phyloP scores from a whole-genome alignment of 2,888 invertebrate species.

The Macrophya alboannulata region DNA sequence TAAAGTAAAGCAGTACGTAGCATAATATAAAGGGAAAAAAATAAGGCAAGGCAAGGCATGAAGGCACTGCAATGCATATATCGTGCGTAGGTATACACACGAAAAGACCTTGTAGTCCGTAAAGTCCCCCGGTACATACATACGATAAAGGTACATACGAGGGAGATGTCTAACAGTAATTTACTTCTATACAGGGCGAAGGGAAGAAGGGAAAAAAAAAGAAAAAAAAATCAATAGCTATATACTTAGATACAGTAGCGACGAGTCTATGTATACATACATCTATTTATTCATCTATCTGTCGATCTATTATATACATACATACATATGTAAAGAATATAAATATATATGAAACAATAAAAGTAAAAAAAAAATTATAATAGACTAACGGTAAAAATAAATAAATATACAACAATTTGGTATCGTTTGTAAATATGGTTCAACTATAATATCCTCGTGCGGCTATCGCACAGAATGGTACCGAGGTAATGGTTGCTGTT shows the following conservation, averaged over 20 bases:
- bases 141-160: neutral
- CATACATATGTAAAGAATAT: neutral
- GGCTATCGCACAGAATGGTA: neutral
- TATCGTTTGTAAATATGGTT: neutral
- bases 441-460: neutral
- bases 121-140: neutral
- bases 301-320: neutral
- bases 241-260: neutral
- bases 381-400: no score
- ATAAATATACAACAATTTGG: neutral
- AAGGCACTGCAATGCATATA: conserved; percentile 10
- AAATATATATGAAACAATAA: neutral
- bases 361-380: no score
- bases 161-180: conserved; percentile 30
- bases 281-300: neutral
- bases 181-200: conserved; percentile 20
- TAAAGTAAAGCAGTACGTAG: neutral
- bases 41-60: neutral
- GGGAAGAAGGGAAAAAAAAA: no score
- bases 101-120: conserved; percentile 19
- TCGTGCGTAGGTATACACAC: conserved; percentile 13
- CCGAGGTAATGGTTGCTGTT: conserved; percentile 12
- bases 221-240: conserved; percentile 29
- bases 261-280: neutral
- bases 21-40: conserved; percentile 8